Percentiles rank a stretch among this genome's conserved stretches.
Conservation (phyloP, 2,888 invertebrate genomes). For the Rhimphoctona megacephalus region DNA sequence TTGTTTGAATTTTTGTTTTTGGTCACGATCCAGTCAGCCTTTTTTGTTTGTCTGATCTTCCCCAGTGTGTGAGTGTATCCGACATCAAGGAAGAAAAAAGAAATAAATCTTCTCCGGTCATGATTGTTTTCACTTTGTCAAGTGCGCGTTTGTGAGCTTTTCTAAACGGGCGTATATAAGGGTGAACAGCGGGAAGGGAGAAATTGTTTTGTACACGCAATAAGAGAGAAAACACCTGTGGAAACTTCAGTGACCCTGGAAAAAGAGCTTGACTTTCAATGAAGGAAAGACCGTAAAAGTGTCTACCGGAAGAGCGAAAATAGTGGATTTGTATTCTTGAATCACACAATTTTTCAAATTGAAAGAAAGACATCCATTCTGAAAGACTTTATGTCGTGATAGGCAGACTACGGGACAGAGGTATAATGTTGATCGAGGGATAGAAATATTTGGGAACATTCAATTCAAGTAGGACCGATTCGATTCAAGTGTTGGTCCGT, state of each 20-base stretch:
- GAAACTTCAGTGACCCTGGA: slow-evolving; percentile 20
- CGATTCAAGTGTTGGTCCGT: neutral
- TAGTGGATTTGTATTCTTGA: neutral
- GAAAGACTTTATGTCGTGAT: neutral
- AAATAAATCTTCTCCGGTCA: neutral
- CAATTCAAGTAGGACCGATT: neutral
- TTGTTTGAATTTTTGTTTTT: neutral
- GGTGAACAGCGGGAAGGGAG: neutral
- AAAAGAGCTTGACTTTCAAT: neutral
- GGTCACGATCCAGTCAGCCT: neutral
- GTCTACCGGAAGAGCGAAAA: neutral
- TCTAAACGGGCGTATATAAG: neutral
- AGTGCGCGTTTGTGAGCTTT: slow-evolving; percentile 21
- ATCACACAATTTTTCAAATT: neutral
- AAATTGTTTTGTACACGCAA: neutral
- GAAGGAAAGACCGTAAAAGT: neutral
- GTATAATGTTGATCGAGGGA: neutral
- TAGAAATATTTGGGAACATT: slow-evolving; percentile 14
- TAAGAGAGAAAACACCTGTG: slow-evolving; percentile 20
- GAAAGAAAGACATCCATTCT: neutral
- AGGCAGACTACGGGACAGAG: neutral
- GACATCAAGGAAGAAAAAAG: neutral
- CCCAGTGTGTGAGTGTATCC: slow-evolving; percentile 12
- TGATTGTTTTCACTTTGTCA: neutral
- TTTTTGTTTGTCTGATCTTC: neutral